Conservation (phyloP, 92 coral and sea anemone species). For the Nematostella vectensis region DNA sequence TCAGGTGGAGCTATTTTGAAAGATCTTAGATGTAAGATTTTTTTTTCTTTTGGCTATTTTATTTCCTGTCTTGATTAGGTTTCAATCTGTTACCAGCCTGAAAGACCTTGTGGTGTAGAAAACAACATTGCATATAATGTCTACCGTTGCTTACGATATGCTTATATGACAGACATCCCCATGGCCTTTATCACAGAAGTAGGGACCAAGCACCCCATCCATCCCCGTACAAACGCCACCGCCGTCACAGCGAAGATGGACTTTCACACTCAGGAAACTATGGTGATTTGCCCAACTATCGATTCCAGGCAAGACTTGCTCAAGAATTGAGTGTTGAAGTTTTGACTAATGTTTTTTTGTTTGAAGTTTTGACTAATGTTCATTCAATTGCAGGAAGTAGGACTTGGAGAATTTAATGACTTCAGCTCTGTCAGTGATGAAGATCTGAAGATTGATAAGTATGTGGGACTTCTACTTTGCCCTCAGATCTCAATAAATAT, state of each 20-base stretch:
- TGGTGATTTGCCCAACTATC: slow-evolving; percentile 38
- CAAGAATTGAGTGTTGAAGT: neutral
- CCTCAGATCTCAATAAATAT: neutral
- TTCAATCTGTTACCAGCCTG: no score
- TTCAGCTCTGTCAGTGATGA: slow-evolving; percentile 85
- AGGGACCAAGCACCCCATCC: slow-evolving; percentile 8
- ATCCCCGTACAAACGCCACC: slow-evolving; percentile 42
- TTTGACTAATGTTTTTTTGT: neutral
- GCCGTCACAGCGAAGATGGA: slow-evolving; percentile 53
- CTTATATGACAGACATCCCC: no score
- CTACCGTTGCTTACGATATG: no score
- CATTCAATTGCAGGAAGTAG: slow-evolving; percentile 83
- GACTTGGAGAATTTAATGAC: slow-evolving; percentile 91
- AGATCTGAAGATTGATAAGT: slow-evolving; percentile 57
- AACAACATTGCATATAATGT: no score
- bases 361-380: neutral
- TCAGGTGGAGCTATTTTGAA: neutral
- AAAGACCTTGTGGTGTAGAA: no score
- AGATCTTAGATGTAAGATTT: neutral
- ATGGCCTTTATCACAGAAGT: slow-evolving; percentile 14
- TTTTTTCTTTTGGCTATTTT: neutral
- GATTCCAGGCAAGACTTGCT: slow-evolving; percentile 34
- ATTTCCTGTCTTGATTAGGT: no score
- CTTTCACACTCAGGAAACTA: slow-evolving; percentile 11
- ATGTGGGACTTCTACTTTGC: no score